These are phyloP conservation scores for Trissolcus japonicus DNA, from an alignment of 2,888 invertebrate species.

Conservation along the genomic window DNA sequence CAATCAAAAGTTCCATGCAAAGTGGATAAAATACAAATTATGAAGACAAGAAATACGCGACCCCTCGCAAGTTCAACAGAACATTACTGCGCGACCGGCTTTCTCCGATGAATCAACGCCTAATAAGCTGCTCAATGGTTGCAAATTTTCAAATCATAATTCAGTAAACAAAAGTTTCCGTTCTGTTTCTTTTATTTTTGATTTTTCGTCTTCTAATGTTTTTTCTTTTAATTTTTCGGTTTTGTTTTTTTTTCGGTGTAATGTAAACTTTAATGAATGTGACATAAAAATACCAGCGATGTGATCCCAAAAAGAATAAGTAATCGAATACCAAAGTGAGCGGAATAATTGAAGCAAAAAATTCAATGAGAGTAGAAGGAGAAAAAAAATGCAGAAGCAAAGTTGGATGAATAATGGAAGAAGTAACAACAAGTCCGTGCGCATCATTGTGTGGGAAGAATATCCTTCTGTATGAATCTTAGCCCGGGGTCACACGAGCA, in stretches of 20 bases:
- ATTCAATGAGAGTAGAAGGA: constrained; percentile 30
- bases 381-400: constrained; percentile 27
- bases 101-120: constrained; percentile 23
- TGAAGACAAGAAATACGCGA: constrained; percentile 35
- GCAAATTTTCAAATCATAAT: too few relatives aligned
- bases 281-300: constrained; percentile 25
- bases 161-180: not conserved
- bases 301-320: constrained; percentile 20
- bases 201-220: not conserved
- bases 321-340: constrained; percentile 33
- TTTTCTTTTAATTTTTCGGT: constrained; percentile 18
- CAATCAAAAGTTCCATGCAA: constrained; percentile 48
- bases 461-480: constrained; percentile 47
- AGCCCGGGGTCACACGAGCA: constrained; percentile 45
- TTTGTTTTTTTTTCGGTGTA: not conserved
- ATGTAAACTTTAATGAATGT: not conserved
- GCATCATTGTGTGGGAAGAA: constrained; percentile 44
- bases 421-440: constrained; percentile 46
- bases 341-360: constrained; percentile 48
- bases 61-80: constrained; percentile 6
- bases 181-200: too few relatives aligned
- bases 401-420: constrained; percentile 52
- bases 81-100: constrained; percentile 16
- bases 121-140: not conserved
- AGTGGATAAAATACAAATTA: constrained; percentile 46